Conservation (phyloP, 2,888 invertebrate species). For the Criorhina ranunculi region DNA sequence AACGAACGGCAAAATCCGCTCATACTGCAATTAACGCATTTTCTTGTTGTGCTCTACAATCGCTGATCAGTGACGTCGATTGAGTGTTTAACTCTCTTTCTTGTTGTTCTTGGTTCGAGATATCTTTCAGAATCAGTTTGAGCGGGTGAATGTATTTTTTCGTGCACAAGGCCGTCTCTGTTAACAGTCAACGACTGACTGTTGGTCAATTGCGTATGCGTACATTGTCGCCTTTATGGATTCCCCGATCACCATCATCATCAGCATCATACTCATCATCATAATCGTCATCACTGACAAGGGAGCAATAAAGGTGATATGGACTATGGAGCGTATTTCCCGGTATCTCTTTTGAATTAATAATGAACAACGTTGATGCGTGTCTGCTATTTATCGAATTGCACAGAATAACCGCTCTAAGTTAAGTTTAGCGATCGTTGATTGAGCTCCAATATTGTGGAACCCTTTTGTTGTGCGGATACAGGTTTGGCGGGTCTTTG, state of each 20-base stretch:
- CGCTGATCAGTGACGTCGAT: constrained; percentile 22
- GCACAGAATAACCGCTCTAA: background rate
- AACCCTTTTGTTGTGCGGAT: no score
- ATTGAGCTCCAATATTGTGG: no score
- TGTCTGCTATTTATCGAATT: background rate
- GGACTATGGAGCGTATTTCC: background rate
- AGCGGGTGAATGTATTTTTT: no score
- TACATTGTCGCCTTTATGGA: background rate
- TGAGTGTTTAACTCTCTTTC: constrained; percentile 10
- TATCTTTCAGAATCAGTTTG: constrained; percentile 21
- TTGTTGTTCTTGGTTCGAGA: constrained; percentile 7
- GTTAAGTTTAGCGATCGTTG: no score
- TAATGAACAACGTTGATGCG: background rate
- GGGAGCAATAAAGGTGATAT: background rate
- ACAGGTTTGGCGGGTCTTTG: no score
- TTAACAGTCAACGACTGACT: constrained; percentile 40
- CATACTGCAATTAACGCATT: constrained; percentile 65
- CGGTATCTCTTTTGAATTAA: constrained; percentile 12
- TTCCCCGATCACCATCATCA: background rate
- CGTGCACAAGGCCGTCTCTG: constrained; percentile 24
- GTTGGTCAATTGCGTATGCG: constrained; percentile 1
- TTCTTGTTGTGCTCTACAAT: constrained; percentile 44
- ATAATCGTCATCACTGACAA: background rate
- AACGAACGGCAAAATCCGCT: constrained; percentile 4
- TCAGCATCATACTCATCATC: background rate